Conservation (phyloP, 1,140 invertebrate species). For the Drosophila kikkawai region DNA sequence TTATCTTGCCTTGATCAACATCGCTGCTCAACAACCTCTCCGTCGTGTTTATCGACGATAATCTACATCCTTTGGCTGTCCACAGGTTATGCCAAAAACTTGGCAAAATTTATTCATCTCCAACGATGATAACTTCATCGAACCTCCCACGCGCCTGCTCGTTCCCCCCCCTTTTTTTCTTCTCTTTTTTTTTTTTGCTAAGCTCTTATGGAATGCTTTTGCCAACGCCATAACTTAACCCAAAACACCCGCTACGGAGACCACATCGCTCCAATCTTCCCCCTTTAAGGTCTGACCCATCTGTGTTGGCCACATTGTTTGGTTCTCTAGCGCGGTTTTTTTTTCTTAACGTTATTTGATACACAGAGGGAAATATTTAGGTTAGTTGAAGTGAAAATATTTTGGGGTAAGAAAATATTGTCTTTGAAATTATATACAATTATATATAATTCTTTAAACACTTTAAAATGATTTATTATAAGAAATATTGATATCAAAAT, state of each 20-base stretch:
- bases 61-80: constrained; percentile 40
- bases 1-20: constrained; percentile 13
- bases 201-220: constrained; percentile 57
- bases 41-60: constrained; percentile 43
- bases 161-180: constrained; percentile 33
- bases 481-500: not conserved
- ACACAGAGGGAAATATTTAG: constrained; percentile 2
- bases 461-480: not conserved
- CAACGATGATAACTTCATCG: constrained; percentile 45
- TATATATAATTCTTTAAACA: too few relatives aligned
- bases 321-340: constrained; percentile 32
- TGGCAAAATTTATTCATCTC: constrained; percentile 49
- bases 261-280: constrained; percentile 27
- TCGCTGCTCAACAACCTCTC: constrained; percentile 8
- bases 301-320: constrained; percentile 47
- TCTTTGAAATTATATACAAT: not conserved
- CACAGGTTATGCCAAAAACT: constrained; percentile 39
- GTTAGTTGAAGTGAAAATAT: not conserved
- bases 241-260: constrained; percentile 36
- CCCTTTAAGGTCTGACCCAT: constrained; percentile 33
- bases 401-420: too few relatives aligned
- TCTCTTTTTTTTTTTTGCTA: constrained; percentile 17
- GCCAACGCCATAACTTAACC: constrained; percentile 66
- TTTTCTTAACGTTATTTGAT: constrained; percentile 6
- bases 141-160: constrained; percentile 53